A percentile compares a stretch with the other conserved stretches of the same genome.
Conservation (phyloP, 1,140 invertebrate species). For the Stegodyphus dumicola region DNA sequence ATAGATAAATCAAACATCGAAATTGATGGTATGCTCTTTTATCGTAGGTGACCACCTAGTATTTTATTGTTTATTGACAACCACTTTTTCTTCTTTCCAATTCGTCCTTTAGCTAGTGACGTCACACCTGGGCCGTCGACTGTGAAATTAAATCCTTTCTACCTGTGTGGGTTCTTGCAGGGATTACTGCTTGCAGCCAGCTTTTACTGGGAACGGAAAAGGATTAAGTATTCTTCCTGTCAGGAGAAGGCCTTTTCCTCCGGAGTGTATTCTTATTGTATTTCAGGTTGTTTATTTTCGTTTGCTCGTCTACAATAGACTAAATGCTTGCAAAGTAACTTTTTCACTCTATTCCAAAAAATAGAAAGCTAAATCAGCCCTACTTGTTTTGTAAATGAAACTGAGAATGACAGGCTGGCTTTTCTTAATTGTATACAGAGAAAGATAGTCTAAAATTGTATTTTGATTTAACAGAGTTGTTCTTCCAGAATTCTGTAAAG, state of each 20-base stretch:
- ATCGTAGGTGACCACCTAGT: neutral
- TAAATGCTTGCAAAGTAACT: too few relatives aligned
- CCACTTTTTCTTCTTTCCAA: neutral
- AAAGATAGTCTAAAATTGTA: too few relatives aligned
- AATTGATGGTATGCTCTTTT: neutral
- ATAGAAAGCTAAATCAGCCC: too few relatives aligned
- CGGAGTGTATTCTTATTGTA: neutral
- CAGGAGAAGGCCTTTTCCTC: conserved; percentile 6
- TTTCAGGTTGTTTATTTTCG: neutral
- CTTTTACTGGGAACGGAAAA: conserved; percentile 2
- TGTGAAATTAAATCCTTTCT: conserved; percentile 23
- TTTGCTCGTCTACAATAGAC: neutral
- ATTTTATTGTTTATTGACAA: conserved; percentile 16
- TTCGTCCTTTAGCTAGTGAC: too few relatives aligned
- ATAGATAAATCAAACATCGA: neutral
- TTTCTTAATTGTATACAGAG: too few relatives aligned
- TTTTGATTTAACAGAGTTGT: too few relatives aligned
- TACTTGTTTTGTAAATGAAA: too few relatives aligned
- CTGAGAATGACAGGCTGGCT: too few relatives aligned
- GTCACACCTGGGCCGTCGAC: conserved; percentile 12
- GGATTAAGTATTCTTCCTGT: conserved; percentile 1
- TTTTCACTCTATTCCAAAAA: too few relatives aligned
- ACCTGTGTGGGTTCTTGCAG: conserved; percentile 7
- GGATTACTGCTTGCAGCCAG: neutral
- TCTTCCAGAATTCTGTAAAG: too few relatives aligned